These are phyloP conservation scores for Apodemia hepburni DNA, from an alignment of 2,888 invertebrate genomes.

Conservation along the genomic window DNA sequence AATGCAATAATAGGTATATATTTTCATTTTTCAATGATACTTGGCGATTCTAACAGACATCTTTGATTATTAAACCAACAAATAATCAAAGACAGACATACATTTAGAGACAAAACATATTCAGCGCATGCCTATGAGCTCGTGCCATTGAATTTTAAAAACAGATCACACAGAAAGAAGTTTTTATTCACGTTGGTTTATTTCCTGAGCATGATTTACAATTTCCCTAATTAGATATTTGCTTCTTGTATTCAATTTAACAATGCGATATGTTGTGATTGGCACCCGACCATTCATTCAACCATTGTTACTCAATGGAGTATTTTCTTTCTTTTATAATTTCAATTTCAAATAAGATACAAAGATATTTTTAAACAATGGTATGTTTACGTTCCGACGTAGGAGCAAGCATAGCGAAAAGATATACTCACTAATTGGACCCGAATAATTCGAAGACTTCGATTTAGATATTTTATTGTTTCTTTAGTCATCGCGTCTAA, in stretches of 20 bases:
- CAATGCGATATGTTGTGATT: conserved; percentile 31
- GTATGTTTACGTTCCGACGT: conserved; percentile 34
- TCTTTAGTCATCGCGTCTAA: conserved; percentile 27
- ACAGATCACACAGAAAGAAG: conserved; percentile 21
- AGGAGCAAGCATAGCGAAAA: conserved; percentile 27
- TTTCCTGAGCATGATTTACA: conserved; percentile 36
- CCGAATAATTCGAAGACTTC: conserved; percentile 34
- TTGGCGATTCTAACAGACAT: neutral
- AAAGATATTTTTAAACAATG: conserved; percentile 33
- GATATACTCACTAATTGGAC: conserved; percentile 34
- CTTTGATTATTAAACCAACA: no score
- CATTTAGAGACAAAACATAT: conserved; percentile 19
- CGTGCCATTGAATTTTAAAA: conserved; percentile 26
- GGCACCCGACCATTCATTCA: conserved; percentile 30
- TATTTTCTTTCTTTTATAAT: conserved; percentile 30
- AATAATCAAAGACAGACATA: no score
- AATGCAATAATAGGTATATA: no score
- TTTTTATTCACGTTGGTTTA: conserved; percentile 20
- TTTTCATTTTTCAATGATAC: no score
- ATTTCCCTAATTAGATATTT: conserved; percentile 44
- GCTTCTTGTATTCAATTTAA: conserved; percentile 34
- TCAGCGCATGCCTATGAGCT: conserved; percentile 21
- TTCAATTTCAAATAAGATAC: conserved; percentile 37
- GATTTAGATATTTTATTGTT: conserved; percentile 16
- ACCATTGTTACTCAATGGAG: conserved; percentile 33